Evolutionary conservation across 1,140 invertebrate species (phyloP).

Genomic region (Homalodisca vitripennis): DNA sequence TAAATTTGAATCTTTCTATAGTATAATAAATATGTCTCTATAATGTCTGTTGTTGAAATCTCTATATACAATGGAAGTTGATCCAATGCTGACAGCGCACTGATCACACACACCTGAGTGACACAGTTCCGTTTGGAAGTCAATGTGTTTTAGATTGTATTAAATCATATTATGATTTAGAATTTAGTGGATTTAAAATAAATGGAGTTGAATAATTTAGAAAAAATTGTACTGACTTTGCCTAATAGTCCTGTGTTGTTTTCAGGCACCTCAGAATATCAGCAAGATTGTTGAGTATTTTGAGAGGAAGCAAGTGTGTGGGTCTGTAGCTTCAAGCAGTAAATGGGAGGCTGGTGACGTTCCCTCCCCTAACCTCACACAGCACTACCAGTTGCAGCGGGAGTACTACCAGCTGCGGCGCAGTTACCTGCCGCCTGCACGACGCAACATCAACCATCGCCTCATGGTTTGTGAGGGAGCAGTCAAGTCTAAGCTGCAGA

Average conservation of each 20-base stretch:
- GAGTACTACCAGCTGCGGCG: conserved; percentile 41
- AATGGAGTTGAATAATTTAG: too few relatives aligned
- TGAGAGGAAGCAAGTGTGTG: conserved; percentile 63
- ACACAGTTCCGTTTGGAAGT: too few relatives aligned
- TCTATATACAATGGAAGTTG: too few relatives aligned
- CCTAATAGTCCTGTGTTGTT: conserved; percentile 45
- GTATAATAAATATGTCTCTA: too few relatives aligned
- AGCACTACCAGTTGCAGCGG: conserved; percentile 39
- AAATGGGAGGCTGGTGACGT: conserved; percentile 44
- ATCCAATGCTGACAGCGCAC: too few relatives aligned
- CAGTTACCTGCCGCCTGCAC: conserved; percentile 17
- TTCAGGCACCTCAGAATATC: conserved; percentile 60
- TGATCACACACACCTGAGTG: too few relatives aligned
- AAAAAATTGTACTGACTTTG: too few relatives aligned
- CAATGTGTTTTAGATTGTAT: too few relatives aligned
- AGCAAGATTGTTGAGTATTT: conserved; percentile 87
- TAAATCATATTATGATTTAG: too few relatives aligned
- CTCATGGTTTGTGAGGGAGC: conserved; percentile 78
- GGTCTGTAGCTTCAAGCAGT: conserved; percentile 38
- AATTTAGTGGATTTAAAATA: too few relatives aligned
- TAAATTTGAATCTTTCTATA: too few relatives aligned
- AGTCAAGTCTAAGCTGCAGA: conserved; percentile 75
- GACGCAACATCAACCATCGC: conserved; percentile 45
- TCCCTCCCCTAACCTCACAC: conserved; percentile 32
- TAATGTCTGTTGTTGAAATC: too few relatives aligned